These are phyloP conservation scores for Rhea pennata DNA, from an alignment of 2,113 vertebrate genomes.

Conservation along the genomic window DNA sequence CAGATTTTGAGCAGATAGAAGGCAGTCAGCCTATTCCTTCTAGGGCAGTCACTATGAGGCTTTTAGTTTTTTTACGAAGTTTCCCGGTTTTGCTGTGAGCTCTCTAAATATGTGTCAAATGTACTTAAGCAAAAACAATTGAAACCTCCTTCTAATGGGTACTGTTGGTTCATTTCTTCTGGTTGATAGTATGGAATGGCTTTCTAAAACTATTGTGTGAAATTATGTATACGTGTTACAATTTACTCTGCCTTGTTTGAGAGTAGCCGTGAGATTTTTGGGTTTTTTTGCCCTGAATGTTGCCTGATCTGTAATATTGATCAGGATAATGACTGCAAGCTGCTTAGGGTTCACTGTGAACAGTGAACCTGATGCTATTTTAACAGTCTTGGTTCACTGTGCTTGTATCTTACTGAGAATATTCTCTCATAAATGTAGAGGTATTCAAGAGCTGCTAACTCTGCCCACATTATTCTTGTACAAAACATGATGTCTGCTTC, in stretches of 20 bases:
- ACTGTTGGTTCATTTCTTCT: not conserved
- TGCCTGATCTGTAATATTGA: not conserved
- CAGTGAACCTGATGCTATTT: not conserved
- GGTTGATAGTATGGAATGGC: not conserved
- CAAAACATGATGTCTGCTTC: not conserved
- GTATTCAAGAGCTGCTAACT: not conserved
- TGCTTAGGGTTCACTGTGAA: not conserved
- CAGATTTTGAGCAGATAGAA: not conserved
- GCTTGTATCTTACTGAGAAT: not conserved
- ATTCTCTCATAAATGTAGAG: not conserved
- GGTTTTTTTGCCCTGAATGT: not conserved
- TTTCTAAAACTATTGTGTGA: not conserved
- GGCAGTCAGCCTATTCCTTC: not conserved
- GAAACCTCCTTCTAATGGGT: not conserved
- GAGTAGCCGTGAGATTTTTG: not conserved
- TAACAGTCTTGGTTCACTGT: not conserved
- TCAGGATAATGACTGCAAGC: not conserved
- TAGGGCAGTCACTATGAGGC: not conserved
- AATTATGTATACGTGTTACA: not conserved
- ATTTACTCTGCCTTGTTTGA: not conserved
- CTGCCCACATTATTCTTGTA: not conserved
- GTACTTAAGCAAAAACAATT: not conserved
- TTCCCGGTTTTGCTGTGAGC: not conserved
- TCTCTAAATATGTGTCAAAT: not conserved
- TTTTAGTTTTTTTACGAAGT: not conserved